A percentile compares a stretch with the other conserved stretches of the same genome.
Conservation (phyloP, 1,140 invertebrate genomes). For the Drosophila subobscura region DNA sequence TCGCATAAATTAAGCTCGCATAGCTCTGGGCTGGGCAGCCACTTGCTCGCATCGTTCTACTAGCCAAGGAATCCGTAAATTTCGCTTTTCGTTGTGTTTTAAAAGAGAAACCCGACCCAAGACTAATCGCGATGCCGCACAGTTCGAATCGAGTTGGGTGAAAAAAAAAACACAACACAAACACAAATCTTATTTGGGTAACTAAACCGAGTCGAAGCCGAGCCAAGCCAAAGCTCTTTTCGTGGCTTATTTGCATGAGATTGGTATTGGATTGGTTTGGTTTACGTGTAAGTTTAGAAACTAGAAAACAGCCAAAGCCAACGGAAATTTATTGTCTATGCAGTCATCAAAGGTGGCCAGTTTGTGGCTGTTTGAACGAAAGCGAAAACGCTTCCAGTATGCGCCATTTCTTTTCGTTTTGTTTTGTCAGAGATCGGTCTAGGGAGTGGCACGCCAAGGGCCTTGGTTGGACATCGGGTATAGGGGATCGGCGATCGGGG, state of each 20-base stretch:
- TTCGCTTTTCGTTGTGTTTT: conserved; percentile 73
- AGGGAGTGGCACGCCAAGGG: conserved; percentile 48
- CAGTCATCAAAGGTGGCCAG: conserved; percentile 24
- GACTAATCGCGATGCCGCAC: conserved; percentile 69
- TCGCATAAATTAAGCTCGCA: conserved; percentile 69
- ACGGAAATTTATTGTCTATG: conserved; percentile 55
- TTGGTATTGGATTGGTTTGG: conserved; percentile 36
- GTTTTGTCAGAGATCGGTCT: conserved; percentile 6
- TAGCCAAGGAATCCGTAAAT: conserved; percentile 78
- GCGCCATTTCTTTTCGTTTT: conserved; percentile 43
- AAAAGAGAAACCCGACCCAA: conserved; percentile 79
- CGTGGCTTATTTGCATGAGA: conserved; percentile 70
- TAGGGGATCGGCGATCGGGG: no score
- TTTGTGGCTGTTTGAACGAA: conserved; percentile 53
- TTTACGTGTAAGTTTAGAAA: conserved; percentile 45
- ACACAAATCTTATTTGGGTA: conserved; percentile 76
- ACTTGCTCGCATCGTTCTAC: conserved; percentile 65
- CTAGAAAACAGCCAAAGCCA: conserved; percentile 22
- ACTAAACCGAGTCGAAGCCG: conserved; percentile 62
- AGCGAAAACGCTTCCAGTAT: conserved; percentile 68
- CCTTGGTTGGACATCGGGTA: conserved; percentile 12
- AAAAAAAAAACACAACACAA: conserved; percentile 17
- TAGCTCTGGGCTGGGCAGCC: conserved; percentile 19
- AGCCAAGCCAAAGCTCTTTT: no score
- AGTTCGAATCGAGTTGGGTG: not conserved